Evolutionary conservation across 2,797 vertebrate genomes (phyloP).

Genomic region (Scomberomorus guttatus): DNA sequence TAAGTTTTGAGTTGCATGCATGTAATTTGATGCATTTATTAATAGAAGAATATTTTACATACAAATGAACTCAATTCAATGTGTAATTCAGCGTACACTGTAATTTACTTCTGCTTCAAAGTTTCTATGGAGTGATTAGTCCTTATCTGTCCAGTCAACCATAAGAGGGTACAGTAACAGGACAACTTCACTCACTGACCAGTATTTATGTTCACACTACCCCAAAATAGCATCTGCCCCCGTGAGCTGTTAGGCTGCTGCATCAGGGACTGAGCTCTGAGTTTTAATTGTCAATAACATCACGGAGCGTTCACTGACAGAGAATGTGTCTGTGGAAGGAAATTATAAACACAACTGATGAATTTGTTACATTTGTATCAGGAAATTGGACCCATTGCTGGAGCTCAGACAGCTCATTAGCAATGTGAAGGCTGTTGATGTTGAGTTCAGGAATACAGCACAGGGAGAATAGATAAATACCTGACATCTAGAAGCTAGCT

Average conservation of each 20-base stretch:
- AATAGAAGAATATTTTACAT: slow-evolving; percentile 4
- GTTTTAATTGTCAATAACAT: slow-evolving; percentile 19
- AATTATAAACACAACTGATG: slow-evolving; percentile 16
- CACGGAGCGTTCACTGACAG: not conserved
- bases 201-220: not conserved
- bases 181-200: not conserved
- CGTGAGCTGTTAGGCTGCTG: not conserved
- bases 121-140: slow-evolving; percentile 1
- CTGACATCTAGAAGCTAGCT: not conserved
- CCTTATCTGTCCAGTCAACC: not conserved
- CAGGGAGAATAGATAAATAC: not conserved
- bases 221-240: not conserved
- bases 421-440: slow-evolving; percentile 3
- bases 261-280: not conserved
- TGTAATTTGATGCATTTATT: not conserved
- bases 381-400: slow-evolving; percentile 26
- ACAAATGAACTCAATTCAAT: not conserved
- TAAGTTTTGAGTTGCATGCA: not conserved
- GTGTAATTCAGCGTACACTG: not conserved
- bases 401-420: slow-evolving; percentile 18
- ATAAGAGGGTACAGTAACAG: not conserved
- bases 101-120: slow-evolving; percentile 18
- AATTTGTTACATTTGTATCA: slow-evolving; percentile 22
- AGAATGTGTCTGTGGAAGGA: slow-evolving; percentile 29
- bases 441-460: slow-evolving; percentile 5